Percentiles rank a stretch among this genome's conserved stretches.
Evolutionary conservation across 2,888 invertebrate species (phyloP).

Genomic region (Ectemnius cavifrons): DNA sequence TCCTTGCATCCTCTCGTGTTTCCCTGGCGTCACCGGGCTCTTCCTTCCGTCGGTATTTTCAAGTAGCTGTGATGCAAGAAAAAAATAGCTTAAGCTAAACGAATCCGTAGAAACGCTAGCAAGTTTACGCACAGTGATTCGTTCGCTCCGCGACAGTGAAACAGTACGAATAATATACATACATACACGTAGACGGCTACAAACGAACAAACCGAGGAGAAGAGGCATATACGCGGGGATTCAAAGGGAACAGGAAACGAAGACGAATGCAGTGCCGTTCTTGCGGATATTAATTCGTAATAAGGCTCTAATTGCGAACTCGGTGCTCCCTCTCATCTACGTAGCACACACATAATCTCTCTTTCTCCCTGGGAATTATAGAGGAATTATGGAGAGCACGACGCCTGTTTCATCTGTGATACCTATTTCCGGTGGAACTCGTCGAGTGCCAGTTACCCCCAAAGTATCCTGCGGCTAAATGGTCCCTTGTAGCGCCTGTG

Average conservation of each 20-base stretch:
- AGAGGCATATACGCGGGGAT: neutral
- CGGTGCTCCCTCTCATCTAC: slow-evolving; percentile 10
- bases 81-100: slow-evolving; percentile 26
- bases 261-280: slow-evolving; percentile 14
- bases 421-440: too few relatives aligned
- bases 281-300: slow-evolving; percentile 28
- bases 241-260: slow-evolving; percentile 4
- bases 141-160: too few relatives aligned
- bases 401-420: neutral
- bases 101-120: slow-evolving; percentile 22
- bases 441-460: neutral
- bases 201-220: neutral
- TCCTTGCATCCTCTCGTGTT: slow-evolving; percentile 12
- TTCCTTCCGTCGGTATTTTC: neutral
- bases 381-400: neutral
- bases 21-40: neutral
- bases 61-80: neutral
- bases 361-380: slow-evolving; percentile 8
- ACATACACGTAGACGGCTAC: too few relatives aligned
- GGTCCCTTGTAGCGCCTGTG: too few relatives aligned
- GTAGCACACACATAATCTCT: neutral
- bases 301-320: slow-evolving; percentile 23
- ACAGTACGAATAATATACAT: too few relatives aligned
- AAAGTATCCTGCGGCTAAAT: neutral
- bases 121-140: neutral